Evolutionary conservation across 2,888 invertebrate genomes (phyloP), one percentile per base, ranked within the genome.

Genomic region (Acanthosepion pharaonis): DNA sequence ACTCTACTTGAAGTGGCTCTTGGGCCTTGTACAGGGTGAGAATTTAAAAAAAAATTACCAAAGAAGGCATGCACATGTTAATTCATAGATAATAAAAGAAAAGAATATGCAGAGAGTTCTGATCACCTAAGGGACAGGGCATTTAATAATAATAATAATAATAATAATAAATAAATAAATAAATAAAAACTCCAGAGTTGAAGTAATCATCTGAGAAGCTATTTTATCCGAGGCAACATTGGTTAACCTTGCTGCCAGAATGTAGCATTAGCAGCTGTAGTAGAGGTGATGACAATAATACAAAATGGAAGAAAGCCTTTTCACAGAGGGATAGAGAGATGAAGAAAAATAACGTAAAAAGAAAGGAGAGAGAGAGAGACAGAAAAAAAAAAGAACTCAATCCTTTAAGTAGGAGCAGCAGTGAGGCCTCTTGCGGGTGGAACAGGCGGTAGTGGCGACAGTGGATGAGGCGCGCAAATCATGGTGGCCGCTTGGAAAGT

Each of bases 401-500:
- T 51, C 49, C 78, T 94, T 33, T 91, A 91, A 91, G 91, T 53
- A 94, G 33, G 91, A 28, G 48, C 91, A 94, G 64, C 78, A 91
- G 49, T 51, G 78, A 91, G 53, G 91, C 91, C 91, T 91, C 78
- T 78, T 51, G 33, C 51, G 49, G 51, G 33, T 94, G 91, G 51
- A 91, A 53, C 91, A 91, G 78, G 49, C 91, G 23, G 28, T 94
- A n/a, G 94, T 78, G 49, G 53, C 33, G 33, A 91, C 53, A 51
- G 94, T 91, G 53, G 20, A 53, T 94, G 48, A 25, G 94, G 48
- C 59, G 49, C 51, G n/a, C 91, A 91, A 53, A 49, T 64, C 78
- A 20, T 15, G 3, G 78, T 78, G 28, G 78, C n/a, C 78, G 78
- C 28, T 28, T n/a, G 78, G n/a, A n/a, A n/a, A 78, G 78, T 78